Evolutionary conservation across 2,888 invertebrate genomes (phyloP).

Genomic region (Flexamia atlantica): DNA sequence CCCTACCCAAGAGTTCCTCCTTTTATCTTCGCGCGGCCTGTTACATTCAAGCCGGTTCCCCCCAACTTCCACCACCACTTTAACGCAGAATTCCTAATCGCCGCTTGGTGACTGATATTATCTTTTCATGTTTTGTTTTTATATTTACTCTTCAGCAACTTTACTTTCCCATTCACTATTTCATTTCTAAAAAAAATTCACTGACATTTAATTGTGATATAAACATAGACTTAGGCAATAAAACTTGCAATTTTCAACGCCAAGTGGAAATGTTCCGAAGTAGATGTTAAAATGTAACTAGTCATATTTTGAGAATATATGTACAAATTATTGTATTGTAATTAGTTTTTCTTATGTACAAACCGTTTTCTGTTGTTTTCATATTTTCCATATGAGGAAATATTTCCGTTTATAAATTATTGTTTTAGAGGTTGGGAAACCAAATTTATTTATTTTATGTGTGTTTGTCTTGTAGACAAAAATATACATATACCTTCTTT

Average conservation of each 20-base stretch:
- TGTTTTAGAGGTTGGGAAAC: constrained; percentile 10
- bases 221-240: constrained; percentile 50
- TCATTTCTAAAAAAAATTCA: constrained; percentile 13
- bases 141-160: not conserved
- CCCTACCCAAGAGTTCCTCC: constrained; percentile 45
- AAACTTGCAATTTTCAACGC: constrained; percentile 51
- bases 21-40: not conserved
- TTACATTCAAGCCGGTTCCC: constrained; percentile 32
- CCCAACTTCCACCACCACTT: not conserved
- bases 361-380: constrained; percentile 1
- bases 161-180: not conserved
- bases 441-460: constrained; percentile 18
- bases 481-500: constrained; percentile 14
- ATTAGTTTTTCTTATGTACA: constrained; percentile 51
- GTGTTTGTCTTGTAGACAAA: constrained; percentile 5
- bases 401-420: not conserved
- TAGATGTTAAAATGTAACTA: constrained; percentile 46
- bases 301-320: constrained; percentile 51
- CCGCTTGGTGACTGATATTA: constrained; percentile 27
- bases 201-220: constrained; percentile 44
- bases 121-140: not conserved
- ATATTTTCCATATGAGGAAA: not conserved
- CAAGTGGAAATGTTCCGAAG: constrained; percentile 48
- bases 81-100: not conserved
- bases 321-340: constrained; percentile 57